Evolutionary conservation across 2,113 vertebrate species (phyloP), one percentile per base, ranked within the genome.

Genomic region (Thalassoma bifasciatum): DNA sequence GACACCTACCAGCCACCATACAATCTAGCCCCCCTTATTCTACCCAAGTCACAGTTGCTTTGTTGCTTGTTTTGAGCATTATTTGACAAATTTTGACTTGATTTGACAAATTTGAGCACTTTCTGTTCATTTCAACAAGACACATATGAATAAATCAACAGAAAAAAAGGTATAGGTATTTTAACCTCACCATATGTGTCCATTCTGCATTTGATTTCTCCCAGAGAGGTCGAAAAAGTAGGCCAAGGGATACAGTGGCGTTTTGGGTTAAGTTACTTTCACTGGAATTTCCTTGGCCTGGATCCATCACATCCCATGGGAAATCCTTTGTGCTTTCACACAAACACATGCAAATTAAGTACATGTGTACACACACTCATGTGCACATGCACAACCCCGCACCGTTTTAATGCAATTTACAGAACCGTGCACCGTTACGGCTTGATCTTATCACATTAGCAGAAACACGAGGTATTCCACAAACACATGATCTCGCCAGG

Each of bases 221-320:
- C 10, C n/a, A 56, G 56, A 66, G 61, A 67, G 37, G 47, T 58
- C 50, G 24, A 72, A 44, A 83, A 79, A 71, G 37, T 64, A 66
- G 57, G 75, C 51, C 22, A 67, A 24, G 19, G 49, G 71, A 87
- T 75, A 42, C 53, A 47, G 64, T 77, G 66, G 71, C 50, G 21
- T 86, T 86, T 89, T 72, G 67, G 69, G 72, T 78, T 81, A 63
- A 81, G 72, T 89, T 81, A 83, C 74, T 86, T 86, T 86, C 57
- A 34, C 65, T 87, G 81, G 84, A 89, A 90, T 87, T 88, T 87
- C 83, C 83, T 84, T 85, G 90, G 90, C 83, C 62, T 1, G 17
- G 44, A 30, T 88, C 79, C 81, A 82, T 85, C 61, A 56, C 50
- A 75, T 88, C 79, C 61, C 74, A 62, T 77, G 79, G 70, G 79